phyloP scores from a whole-genome alignment of 2,888 invertebrate species.

The Ypsolopha scabrella region DNA sequence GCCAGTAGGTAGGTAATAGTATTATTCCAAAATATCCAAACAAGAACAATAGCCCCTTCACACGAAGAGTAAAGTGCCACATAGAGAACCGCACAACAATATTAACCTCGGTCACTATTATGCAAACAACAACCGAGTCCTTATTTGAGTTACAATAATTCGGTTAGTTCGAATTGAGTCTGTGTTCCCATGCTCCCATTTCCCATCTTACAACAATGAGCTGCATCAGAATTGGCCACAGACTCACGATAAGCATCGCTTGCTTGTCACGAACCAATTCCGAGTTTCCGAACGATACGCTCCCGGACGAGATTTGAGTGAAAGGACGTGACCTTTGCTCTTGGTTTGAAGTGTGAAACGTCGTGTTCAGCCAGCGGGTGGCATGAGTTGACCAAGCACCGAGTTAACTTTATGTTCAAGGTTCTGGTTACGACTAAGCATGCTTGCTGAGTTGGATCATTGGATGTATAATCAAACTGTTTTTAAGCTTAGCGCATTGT shows the following conservation, averaged over 20 bases:
- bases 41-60: too few relatives aligned
- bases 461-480: too few relatives aligned
- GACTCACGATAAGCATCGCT: constrained; percentile 67
- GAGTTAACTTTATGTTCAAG: constrained; percentile 20
- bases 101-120: constrained; percentile 31
- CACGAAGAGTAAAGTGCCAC: constrained; percentile 6
- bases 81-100: constrained; percentile 6
- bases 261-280: constrained; percentile 66
- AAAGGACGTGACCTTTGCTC: constrained; percentile 60
- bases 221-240: constrained; percentile 63
- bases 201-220: constrained; percentile 45
- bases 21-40: too few relatives aligned
- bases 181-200: constrained; percentile 65
- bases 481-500: too few relatives aligned
- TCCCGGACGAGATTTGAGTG: constrained; percentile 62
- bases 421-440: too few relatives aligned
- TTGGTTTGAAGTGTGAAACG: constrained; percentile 59
- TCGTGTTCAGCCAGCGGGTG: constrained; percentile 60
- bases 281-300: constrained; percentile 52
- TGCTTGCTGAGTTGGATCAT: too few relatives aligned
- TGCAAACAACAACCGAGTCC: constrained; percentile 30
- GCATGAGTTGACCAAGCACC: constrained; percentile 11
- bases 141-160: constrained; percentile 60
- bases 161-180: constrained; percentile 40
- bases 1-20: too few relatives aligned